Conservation (phyloP, 53 echinoderm and acorn worm genomes). For the Henricia sp. region DNA sequence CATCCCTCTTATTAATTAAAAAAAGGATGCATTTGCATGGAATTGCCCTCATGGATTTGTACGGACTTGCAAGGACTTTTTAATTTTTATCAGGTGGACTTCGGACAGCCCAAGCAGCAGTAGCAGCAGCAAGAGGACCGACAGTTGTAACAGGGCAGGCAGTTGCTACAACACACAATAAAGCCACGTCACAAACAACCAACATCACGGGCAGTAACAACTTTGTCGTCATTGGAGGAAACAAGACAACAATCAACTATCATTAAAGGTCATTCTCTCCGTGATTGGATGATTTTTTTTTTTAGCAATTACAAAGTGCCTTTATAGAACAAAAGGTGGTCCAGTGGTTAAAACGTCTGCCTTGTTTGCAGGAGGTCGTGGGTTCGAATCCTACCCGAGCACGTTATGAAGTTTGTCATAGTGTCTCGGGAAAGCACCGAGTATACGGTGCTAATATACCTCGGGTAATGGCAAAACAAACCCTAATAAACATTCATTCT, state of each 20-base stretch:
- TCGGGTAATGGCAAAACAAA: too few species aligned
- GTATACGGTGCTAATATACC: too few species aligned
- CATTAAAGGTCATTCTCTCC: not conserved
- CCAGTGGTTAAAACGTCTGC: too few species aligned
- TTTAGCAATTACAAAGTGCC: too few species aligned
- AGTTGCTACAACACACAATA: not conserved
- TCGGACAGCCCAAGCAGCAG: slow-evolving; percentile 15
- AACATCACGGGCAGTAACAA: slow-evolving; percentile 59
- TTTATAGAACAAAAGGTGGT: too few species aligned
- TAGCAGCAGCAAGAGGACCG: not conserved
- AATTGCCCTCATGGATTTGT: not conserved
- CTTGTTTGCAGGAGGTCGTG: too few species aligned
- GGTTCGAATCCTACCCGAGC: too few species aligned
- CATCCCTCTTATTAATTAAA: not conserved
- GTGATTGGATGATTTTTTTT: too few species aligned
- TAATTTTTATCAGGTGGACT: slow-evolving; percentile 4
- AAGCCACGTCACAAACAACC: not conserved
- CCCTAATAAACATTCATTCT: too few species aligned
- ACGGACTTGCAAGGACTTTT: too few species aligned
- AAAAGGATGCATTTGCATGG: not conserved
- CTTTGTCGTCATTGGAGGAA: slow-evolving; percentile 69
- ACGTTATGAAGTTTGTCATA: too few species aligned
- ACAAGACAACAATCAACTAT: slow-evolving; percentile 46
- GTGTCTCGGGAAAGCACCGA: too few species aligned
- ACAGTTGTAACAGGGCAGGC: not conserved